Evolutionary conservation across 2,888 invertebrate species (phyloP).

Genomic region (Lepidochrysops patricia): DNA sequence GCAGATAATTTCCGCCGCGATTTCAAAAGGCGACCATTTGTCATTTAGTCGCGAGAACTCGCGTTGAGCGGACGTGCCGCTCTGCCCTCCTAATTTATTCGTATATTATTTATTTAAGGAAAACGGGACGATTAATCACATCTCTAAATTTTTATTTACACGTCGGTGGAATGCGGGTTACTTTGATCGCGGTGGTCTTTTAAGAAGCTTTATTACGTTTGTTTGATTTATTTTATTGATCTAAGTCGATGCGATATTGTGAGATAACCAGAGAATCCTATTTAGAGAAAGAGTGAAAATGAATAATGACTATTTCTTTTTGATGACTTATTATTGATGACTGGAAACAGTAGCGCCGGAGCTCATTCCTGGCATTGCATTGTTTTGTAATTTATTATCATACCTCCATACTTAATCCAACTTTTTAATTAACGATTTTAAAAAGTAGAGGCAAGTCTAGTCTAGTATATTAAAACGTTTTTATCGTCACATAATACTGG

Average conservation of each 20-base stretch:
- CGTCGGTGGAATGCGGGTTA: slow-evolving; percentile 43
- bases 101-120: slow-evolving; percentile 74
- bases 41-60: slow-evolving; percentile 67
- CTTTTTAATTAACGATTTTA: not conserved
- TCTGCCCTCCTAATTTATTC: slow-evolving; percentile 67
- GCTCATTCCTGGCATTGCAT: not conserved
- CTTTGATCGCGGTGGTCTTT: slow-evolving; percentile 57
- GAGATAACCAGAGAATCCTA: not conserved
- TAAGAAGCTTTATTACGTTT: slow-evolving; percentile 39
- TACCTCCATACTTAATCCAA: not conserved
- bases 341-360: not conserved
- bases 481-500: not conserved
- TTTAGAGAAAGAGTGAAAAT: not conserved
- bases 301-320: not conserved
- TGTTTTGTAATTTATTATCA: not conserved
- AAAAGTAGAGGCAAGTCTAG: not conserved
- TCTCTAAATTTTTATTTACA: slow-evolving; percentile 70
- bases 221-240: slow-evolving; percentile 6
- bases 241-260: not conserved
- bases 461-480: not conserved
- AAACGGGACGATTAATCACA: slow-evolving; percentile 71
- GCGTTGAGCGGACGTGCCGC: slow-evolving; percentile 58
- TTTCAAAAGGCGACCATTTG: slow-evolving; percentile 71
- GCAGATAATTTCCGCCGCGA: slow-evolving; percentile 71
- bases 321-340: not conserved